A percentile compares a stretch with the other conserved stretches of the same genome.
phyloP scores from a whole-genome alignment of 2,113 vertebrate genomes.

The Typhlomys cinereus region DNA sequence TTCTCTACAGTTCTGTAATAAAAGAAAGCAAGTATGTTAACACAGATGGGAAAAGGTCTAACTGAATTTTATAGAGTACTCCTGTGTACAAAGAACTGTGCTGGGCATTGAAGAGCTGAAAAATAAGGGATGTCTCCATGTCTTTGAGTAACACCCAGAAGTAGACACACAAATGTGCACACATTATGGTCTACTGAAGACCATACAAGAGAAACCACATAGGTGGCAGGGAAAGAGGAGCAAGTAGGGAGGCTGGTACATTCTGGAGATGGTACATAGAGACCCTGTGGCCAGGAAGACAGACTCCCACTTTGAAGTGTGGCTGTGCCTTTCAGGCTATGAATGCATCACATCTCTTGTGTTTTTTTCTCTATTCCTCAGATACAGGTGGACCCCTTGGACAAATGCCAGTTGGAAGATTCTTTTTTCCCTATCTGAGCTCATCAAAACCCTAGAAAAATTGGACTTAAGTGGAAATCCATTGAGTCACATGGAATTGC shows the following conservation, averaged over 20 bases:
- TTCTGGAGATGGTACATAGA: background rate
- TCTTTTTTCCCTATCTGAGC: constrained; percentile 1
- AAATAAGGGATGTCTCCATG: background rate
- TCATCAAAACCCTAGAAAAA: background rate
- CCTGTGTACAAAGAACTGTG: background rate
- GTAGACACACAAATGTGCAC: background rate
- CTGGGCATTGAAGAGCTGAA: background rate
- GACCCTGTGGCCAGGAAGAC: background rate
- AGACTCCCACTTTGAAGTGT: background rate
- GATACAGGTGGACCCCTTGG: background rate
- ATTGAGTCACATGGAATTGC: background rate
- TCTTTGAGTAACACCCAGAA: background rate
- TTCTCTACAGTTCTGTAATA: background rate
- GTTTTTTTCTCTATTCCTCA: background rate
- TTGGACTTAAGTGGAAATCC: constrained; percentile 51
- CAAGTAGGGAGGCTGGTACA: background rate
- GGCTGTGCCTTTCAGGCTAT: background rate
- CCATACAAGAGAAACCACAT: background rate
- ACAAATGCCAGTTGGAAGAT: background rate
- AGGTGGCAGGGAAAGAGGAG: background rate
- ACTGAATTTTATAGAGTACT: background rate
- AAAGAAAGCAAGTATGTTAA: background rate
- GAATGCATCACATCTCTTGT: rapidly evolving
- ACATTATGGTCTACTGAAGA: background rate
- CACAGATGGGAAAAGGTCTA: background rate